phyloP scores from a whole-genome alignment of 1,140 invertebrate species.

The Lasioglossum albipes region DNA sequence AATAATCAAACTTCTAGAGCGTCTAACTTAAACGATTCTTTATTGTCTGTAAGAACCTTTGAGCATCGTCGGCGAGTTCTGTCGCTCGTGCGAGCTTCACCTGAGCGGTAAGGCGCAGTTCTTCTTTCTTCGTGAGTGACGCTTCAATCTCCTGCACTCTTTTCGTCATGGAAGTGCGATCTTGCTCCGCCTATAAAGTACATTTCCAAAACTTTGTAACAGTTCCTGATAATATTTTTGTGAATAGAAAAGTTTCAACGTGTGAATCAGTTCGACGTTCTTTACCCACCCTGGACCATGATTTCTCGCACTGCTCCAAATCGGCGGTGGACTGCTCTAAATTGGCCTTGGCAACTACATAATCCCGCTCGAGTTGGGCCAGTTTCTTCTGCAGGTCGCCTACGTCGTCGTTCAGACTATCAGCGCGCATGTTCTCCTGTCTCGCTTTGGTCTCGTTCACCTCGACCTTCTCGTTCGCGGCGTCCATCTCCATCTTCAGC shows the following conservation, averaged over 20 bases:
- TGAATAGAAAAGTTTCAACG: too few species aligned
- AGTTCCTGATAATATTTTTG: background rate
- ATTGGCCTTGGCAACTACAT: conserved; percentile 83
- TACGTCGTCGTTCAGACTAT: conserved; percentile 86
- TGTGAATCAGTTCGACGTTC: background rate
- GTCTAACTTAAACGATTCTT: too few species aligned
- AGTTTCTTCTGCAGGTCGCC: conserved; percentile 86
- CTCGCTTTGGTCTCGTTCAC: conserved; percentile 86
- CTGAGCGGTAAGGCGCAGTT: conserved; percentile 85
- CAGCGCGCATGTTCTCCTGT: conserved; percentile 85
- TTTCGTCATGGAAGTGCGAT: conserved; percentile 87
- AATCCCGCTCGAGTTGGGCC: conserved; percentile 85
- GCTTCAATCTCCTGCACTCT: conserved; percentile 90
- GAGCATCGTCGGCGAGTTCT: conserved; percentile 90
- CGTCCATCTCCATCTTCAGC: conserved; percentile 91
- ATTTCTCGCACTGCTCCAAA: conserved; percentile 87
- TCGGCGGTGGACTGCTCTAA: conserved; percentile 83
- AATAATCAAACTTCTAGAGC: too few species aligned
- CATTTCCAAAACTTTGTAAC: background rate
- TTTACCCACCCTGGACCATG: conserved; percentile 76
- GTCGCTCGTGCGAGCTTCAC: conserved; percentile 88
- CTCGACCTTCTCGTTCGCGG: conserved; percentile 88
- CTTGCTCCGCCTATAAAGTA: conserved; percentile 86
- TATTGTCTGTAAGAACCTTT: conserved; percentile 82
- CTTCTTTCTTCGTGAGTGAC: conserved; percentile 88